Base-by-base conservation (phyloP, 2,888 invertebrate species). In the Orgyia antiqua region DNA sequence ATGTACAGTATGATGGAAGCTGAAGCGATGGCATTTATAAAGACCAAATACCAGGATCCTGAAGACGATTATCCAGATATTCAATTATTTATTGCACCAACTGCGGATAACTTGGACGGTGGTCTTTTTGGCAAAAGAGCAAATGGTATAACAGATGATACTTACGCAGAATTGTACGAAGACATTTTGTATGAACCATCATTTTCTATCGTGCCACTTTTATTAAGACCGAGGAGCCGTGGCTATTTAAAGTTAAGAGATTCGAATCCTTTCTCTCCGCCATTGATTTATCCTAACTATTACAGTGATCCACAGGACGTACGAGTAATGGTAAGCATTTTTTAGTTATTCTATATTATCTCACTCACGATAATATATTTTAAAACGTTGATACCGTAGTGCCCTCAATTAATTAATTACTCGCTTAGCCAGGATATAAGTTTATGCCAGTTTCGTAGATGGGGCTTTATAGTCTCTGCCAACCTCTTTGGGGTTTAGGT, bases 271-370 rank as follows among this genome's bases (percentile, higher is more conserved):
- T 80, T 87, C 31, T 88, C 91, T 0, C 90, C 93, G 45, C 96
- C 97, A 0, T 68, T 90, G n/a, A 95, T 98, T 37, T 92, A 94
- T 68, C 94, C 98, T 0, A 96, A 97, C 68, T 98, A 98, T 68
- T 93, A 91, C 54, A 73, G 88, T 0, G 89, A 94, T 55, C 91
- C 91, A 0, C 71, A 89, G 18, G 97, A 97, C 61, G 63, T 94
- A 11, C 87, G 89, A 46, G 73, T 90, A 31, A 70, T 94, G 83
- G 94, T 94, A 89, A 82, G 88, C 68, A 20, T 12, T 10, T 10
- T 10, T 25, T 30, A 18, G 10, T 13, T 2, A 10, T 15, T 11
- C n/a, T 27, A n/a, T n/a, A n/a, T n/a, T n/a, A n/a, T n/a, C n/a
- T n/a, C n/a, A n/a, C n/a, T n/a, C n/a, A n/a, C n/a, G n/a, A n/a